Conservation (phyloP, 1,140 invertebrate genomes). For the Rhopalosiphum maidis region DNA sequence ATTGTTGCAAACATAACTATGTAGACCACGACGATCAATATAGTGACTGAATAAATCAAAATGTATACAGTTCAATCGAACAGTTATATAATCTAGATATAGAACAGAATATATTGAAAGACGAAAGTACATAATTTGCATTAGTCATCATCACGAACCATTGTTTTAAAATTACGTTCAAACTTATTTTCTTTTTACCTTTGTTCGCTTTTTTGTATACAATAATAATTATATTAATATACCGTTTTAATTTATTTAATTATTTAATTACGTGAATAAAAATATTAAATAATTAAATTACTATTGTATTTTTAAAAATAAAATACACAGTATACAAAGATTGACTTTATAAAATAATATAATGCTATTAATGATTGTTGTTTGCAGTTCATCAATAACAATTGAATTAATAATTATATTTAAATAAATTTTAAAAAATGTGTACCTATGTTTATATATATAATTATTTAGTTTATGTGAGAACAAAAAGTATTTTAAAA, state of each 20-base stretch:
- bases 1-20: not conserved
- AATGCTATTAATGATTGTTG: not conserved
- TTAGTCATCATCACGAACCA: not conserved
- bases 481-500: not conserved
- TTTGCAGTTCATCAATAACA: slow-evolving; percentile 5
- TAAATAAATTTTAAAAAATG: not conserved
- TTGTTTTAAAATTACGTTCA: not conserved
- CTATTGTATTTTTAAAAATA: not conserved
- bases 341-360: slow-evolving; percentile 3
- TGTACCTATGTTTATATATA: not conserved
- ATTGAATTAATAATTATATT: slow-evolving; percentile 39
- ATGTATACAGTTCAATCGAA: too few relatives aligned
- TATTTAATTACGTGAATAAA: not conserved
- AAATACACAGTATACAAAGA: not conserved
- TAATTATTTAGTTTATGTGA: not conserved
- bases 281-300: slow-evolving; percentile 21
- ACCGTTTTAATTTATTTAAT: not conserved
- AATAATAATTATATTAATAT: not conserved
- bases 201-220: not conserved
- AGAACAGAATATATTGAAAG: too few relatives aligned
- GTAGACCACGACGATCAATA: not conserved
- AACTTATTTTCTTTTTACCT: not conserved
- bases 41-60: too few relatives aligned
- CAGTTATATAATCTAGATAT: too few relatives aligned
- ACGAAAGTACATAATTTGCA: not conserved